Base-by-base conservation (phyloP, 1,140 invertebrate species). In the Micrasema longulum region DNA sequence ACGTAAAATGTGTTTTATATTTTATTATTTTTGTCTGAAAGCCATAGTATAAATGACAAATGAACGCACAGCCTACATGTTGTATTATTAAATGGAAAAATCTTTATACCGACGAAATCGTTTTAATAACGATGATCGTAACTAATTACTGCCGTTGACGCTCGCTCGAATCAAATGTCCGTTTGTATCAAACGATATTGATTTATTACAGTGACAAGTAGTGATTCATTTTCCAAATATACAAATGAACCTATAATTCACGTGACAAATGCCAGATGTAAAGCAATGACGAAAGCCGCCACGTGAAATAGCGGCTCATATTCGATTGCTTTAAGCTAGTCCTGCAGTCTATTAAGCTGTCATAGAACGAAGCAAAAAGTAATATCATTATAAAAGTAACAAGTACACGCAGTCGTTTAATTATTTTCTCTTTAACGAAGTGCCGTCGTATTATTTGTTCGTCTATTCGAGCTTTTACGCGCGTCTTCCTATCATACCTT, bases 191-290 rank as follows among this genome's bases (percentile, higher is more conserved):
- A 52, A 23, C 18, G 12, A 60, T 60, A 60, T 60, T 60, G 55
- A 60, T 60, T 60, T 60, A 60, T 60, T 41, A 22, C 35, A 43
- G 2, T 41, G 55, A 60, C 55, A 36, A 57, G 26, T 11, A 20
- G 36, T 60, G 55, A 60, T 60, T 60, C 35, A 60, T 60, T 60
- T 41, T 35, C 22, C 35, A 60, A 60, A 60, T 45, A 64, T 47
- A 64, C 43, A 64, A 64, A 64, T 64, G 41, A 64, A 64, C 22
- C 60, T 64, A 64, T 64, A 64, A 64, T 45, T 64, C 60, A 64
- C 43, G 22, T 47, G 60, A 64, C 60, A 64, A 64, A 64, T 64
- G 60, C n/a, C 60, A 64, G 60, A 64, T 47, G 60, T 31, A 64
- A 47, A 64, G 60, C 41, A 47, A 64, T 48, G 60, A 64, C 43